Conservation (phyloP, 1,140 invertebrate species). For the Nasonia vitripennis region DNA sequence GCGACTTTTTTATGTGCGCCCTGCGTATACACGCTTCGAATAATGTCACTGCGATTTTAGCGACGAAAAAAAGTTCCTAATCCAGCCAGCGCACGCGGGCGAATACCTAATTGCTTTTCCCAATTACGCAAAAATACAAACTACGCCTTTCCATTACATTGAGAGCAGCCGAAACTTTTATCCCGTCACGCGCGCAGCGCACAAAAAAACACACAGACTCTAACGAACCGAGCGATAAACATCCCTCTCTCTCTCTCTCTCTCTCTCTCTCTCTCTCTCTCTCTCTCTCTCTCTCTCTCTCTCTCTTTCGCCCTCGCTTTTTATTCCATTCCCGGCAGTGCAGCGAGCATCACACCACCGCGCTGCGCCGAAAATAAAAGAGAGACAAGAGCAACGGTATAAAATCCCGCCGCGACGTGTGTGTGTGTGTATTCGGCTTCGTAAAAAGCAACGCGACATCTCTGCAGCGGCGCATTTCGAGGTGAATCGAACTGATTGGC, state of each 20-base stretch:
- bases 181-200: neutral
- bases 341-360: too few relatives aligned
- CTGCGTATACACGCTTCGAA: neutral
- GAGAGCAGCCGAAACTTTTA: neutral
- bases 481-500: too few relatives aligned
- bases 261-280: neutral
- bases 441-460: too few relatives aligned
- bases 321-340: neutral
- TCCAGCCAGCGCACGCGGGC: too few relatives aligned
- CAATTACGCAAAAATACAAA: neutral
- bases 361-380: too few relatives aligned
- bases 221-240: neutral
- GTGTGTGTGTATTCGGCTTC: too few relatives aligned
- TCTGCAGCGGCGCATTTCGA: too few relatives aligned
- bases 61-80: neutral
- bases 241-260: neutral
- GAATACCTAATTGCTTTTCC: neutral
- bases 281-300: neutral
- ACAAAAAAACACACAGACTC: neutral
- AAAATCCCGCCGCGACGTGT: too few relatives aligned
- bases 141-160: neutral
- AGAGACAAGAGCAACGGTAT: too few relatives aligned
- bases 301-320: neutral
- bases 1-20: neutral
- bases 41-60: neutral